Conservation (phyloP, 2,113 vertebrate genomes). For the Limanda limanda region DNA sequence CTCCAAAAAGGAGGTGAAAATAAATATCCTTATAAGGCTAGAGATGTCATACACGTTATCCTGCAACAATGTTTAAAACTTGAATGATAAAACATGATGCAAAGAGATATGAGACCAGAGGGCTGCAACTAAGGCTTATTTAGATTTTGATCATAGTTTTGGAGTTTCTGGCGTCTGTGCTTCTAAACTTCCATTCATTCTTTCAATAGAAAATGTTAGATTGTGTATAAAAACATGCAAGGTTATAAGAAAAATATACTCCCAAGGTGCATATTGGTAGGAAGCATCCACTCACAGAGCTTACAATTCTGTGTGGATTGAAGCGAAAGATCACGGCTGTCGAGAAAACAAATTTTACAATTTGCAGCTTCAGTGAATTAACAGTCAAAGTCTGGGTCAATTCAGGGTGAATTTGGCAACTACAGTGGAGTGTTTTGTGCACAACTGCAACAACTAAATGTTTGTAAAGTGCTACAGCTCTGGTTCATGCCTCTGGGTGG, state of each 20-base stretch:
- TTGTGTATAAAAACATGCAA: not conserved
- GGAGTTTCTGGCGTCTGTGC: not conserved
- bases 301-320: not conserved
- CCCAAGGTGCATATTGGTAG: no score
- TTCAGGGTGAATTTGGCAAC: not conserved
- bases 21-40: not conserved
- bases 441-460: not conserved
- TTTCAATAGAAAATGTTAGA: not conserved
- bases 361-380: not conserved
- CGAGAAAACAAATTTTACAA: not conserved
- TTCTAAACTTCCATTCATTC: not conserved
- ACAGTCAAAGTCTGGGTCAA: not conserved
- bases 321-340: not conserved
- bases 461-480: not conserved
- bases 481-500: not conserved
- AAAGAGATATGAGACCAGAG: not conserved
- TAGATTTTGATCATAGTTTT: not conserved
- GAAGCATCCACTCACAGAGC: no score
- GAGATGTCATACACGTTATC: not conserved
- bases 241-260: not conserved
- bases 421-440: not conserved
- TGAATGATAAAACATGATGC: not conserved
- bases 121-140: not conserved
- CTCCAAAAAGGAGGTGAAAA: conserved; percentile 3
- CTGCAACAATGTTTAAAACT: not conserved